These are phyloP conservation scores for Pangasius krempfi DNA, from an alignment of 2,797 vertebrate species.

Conservation along the genomic window DNA sequence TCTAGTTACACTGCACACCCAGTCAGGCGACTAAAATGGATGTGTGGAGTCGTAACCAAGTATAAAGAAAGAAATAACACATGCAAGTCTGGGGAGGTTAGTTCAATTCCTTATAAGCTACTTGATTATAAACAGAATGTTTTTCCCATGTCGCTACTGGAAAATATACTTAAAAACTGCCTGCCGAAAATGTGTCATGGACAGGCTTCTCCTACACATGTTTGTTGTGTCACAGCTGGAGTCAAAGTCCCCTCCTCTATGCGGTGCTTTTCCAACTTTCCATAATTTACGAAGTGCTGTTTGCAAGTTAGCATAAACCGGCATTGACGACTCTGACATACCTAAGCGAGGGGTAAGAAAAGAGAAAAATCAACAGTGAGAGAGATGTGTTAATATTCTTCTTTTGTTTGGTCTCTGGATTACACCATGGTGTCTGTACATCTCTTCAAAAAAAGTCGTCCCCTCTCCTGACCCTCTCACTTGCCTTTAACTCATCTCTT, in stretches of 20 bases:
- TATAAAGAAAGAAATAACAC: not conserved
- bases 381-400: slow-evolving; percentile 31
- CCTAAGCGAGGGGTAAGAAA: not conserved
- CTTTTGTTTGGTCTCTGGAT: slow-evolving; percentile 44
- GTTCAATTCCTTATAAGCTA: not conserved
- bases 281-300: not conserved
- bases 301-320: slow-evolving; percentile 3
- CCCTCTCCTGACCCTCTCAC: slow-evolving; percentile 59
- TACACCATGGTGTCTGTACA: slow-evolving; percentile 46
- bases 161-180: not conserved
- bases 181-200: not conserved
- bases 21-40: not conserved
- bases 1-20: not conserved
- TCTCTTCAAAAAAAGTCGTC: slow-evolving; percentile 20
- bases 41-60: not conserved
- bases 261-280: slow-evolving; percentile 9
- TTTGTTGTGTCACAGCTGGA: slow-evolving; percentile 11
- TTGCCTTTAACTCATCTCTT: slow-evolving; percentile 62
- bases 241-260: not conserved
- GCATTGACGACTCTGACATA: too few relatives aligned
- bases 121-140: not conserved
- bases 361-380: not conserved
- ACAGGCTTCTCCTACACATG: not conserved
- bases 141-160: not conserved
- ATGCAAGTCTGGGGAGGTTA: not conserved